Base-by-base conservation (phyloP, 1,140 invertebrate genomes). In the Scaptomyza graminum region DNA sequence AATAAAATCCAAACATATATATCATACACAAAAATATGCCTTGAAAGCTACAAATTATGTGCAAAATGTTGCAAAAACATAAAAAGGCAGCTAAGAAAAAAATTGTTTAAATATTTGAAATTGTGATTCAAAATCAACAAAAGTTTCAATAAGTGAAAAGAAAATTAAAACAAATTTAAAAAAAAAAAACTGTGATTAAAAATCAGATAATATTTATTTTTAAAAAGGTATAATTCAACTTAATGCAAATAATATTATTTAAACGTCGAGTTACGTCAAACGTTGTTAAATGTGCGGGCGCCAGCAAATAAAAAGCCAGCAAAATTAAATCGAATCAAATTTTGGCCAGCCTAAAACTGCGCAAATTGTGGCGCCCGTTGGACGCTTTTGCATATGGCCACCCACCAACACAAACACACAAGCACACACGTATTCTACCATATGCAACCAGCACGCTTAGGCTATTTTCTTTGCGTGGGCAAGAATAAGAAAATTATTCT, bases 341-440 rank as follows among this genome's bases (percentile, higher is more conserved):
- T 59, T 67, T 67, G 69, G 55, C 57, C 51, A 64, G 67, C 65
- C 77, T 43, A 71, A 79, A 73, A 78, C 79, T 82, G 79, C 75
- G 79, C 79, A 79, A 82, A 83, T 78, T 75, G 65, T 71, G 79
- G 75, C 79, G 74, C 75, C 79, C 74, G 43, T 41, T 61, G 50
- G 74, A 55, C 75, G 75, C 75, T 55, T 56, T 62, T 78, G 61
- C 79, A 74, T 81, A 59, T 68, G 78, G 78, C 78, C 67, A 60
- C 49, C 55, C 63, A 54, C 55, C 67, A 56, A n/a, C n/a, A n/a
- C 16, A 37, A 22, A 50, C 51, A 62, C 22, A 55, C 49, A 54
- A 41, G 46, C 54, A 34, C 50, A 63, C 47, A 9, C 25, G 52
- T 57, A 28, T 12, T 11, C 59, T 34, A 9, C 31, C 31, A 28